These are phyloP conservation scores for Ochropleura leucogaster DNA, from an alignment of 2,888 invertebrate genomes.

Conservation along the genomic window DNA sequence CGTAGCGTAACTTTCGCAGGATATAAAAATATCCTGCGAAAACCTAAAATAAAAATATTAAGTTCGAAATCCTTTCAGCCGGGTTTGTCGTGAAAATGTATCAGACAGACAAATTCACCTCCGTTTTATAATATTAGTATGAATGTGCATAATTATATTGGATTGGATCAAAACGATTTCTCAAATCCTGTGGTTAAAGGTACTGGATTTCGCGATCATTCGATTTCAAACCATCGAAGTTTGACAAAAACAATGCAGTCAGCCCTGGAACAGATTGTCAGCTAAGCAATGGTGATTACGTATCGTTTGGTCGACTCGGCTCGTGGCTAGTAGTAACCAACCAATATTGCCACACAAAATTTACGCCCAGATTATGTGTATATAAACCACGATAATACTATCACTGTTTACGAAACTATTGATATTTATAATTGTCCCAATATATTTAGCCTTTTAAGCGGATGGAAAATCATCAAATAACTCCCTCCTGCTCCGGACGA, in stretches of 20 bases:
- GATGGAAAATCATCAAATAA: too few species aligned
- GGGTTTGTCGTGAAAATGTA: neutral
- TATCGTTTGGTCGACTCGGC: constrained; percentile 54
- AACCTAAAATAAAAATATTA: neutral
- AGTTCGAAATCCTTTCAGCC: neutral
- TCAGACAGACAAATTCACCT: neutral
- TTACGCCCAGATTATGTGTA: constrained; percentile 29
- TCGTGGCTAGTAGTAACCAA: constrained; percentile 37
- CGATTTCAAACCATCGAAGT: neutral
- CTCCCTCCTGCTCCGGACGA: too few species aligned
- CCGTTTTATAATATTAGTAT: neutral
- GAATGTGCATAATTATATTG: neutral
- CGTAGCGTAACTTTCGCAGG: too few species aligned
- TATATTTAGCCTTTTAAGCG: neutral
- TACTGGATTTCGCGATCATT: neutral
- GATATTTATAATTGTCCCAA: neutral
- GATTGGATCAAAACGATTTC: neutral
- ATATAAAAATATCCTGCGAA: neutral
- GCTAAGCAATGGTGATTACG: constrained; percentile 53
- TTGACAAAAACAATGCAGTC: neutral
- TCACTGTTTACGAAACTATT: neutral
- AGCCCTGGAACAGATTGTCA: constrained; percentile 54
- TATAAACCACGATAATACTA: neutral
- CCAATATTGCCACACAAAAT: constrained; percentile 38
- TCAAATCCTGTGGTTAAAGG: neutral